phyloP scores from a whole-genome alignment of 1,140 invertebrate species.

The Musca domestica region DNA sequence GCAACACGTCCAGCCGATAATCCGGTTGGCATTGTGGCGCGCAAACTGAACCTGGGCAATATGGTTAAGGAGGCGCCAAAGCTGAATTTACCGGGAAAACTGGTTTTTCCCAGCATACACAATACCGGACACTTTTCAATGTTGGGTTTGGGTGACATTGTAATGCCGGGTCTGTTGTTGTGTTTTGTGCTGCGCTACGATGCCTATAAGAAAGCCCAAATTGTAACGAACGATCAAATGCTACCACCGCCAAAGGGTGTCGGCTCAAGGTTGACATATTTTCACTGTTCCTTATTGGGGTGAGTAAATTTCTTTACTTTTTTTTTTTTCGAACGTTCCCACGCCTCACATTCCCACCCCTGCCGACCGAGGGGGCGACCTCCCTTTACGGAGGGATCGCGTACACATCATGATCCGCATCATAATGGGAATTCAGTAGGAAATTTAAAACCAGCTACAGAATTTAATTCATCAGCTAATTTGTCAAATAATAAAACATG shows the following conservation, averaged over 20 bases:
- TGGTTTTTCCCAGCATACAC: conserved; percentile 95
- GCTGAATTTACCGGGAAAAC: conserved; percentile 91
- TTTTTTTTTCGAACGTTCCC: no score
- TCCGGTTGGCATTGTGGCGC: conserved; percentile 89
- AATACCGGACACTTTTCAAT: conserved; percentile 95
- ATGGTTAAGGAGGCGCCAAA: conserved; percentile 88
- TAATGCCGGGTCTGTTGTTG: conserved; percentile 94
- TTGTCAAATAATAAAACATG: no score
- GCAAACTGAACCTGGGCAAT: conserved; percentile 85
- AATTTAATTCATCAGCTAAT: no score
- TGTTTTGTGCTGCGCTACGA: conserved; percentile 96
- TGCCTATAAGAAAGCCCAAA: conserved; percentile 86
- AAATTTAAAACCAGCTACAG: no score
- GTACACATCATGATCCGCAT: no score
- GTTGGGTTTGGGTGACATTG: conserved; percentile 94
- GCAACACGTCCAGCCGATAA: conserved; percentile 86
- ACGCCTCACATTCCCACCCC: no score
- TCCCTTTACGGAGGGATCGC: no score
- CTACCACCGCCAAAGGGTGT: conserved; percentile 49
- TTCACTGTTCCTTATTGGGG: conserved; percentile 97
- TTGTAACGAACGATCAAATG: conserved; percentile 50
- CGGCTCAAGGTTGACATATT: conserved; percentile 72
- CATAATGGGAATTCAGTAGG: no score
- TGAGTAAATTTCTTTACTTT: conserved; percentile 31
- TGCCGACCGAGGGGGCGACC: no score